Conservation (phyloP, 2,888 invertebrate species). For the Hypercompe scribonia region DNA sequence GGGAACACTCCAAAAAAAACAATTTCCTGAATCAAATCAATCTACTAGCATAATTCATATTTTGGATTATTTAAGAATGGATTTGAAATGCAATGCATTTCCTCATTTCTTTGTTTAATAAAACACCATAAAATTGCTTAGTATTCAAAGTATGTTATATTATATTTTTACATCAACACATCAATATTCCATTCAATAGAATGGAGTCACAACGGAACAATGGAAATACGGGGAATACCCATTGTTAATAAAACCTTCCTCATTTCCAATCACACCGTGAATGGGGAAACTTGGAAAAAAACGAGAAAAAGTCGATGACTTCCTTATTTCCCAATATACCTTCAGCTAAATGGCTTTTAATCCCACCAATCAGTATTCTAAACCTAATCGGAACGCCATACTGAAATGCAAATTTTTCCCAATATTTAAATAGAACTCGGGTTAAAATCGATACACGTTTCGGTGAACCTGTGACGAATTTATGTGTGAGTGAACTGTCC, state of each 20-base stretch:
- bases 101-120: background rate
- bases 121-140: background rate
- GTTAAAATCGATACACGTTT: constrained; percentile 18
- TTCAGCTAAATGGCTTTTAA: constrained; percentile 27
- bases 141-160: constrained; percentile 8
- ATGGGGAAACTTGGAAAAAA: constrained; percentile 18
- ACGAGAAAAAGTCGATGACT: constrained; percentile 9
- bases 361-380: constrained; percentile 27
- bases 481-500: background rate
- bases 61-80: background rate
- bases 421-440: constrained; percentile 22
- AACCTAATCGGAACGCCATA: constrained; percentile 19
- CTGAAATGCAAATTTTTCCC: constrained; percentile 25
- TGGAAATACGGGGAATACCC: constrained; percentile 13
- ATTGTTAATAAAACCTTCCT: constrained; percentile 25
- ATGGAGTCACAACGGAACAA: background rate
- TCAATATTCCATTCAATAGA: constrained; percentile 38
- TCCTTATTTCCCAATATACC: constrained; percentile 42
- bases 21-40: too few relatives aligned
- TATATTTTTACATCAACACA: constrained; percentile 29
- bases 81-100: background rate
- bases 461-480: background rate
- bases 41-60: background rate
- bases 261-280: constrained; percentile 30
- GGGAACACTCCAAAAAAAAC: too few relatives aligned